These are phyloP conservation scores for Agrypnia vestita DNA, from an alignment of 1,140 invertebrate genomes.

Conservation along the genomic window DNA sequence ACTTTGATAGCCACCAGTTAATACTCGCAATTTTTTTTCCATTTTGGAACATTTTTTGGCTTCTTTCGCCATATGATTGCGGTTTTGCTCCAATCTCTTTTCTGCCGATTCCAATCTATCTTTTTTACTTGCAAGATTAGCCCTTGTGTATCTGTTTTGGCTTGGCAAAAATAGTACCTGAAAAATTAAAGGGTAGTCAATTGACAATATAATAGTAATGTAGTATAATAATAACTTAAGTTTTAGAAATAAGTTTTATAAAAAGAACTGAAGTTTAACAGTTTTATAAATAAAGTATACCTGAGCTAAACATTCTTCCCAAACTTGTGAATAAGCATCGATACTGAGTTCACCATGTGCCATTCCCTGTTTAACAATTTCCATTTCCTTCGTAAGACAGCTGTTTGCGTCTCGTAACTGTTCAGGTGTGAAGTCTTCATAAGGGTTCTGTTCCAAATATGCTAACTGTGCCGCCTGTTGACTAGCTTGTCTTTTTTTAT, in stretches of 20 bases:
- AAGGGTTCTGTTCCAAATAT: constrained; percentile 91
- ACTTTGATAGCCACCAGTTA: constrained; percentile 80
- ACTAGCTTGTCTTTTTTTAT: constrained; percentile 69
- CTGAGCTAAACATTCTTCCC: constrained; percentile 95
- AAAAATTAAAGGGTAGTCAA: constrained; percentile 18
- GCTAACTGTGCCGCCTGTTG: constrained; percentile 81
- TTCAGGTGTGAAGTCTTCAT: constrained; percentile 81
- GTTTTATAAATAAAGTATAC: constrained; percentile 64
- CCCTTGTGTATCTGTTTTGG: constrained; percentile 93
- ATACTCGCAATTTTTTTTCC: constrained; percentile 97
- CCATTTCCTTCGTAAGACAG: constrained; percentile 88
- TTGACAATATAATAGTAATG: no score
- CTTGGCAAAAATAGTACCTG: constrained; percentile 90
- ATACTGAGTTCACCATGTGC: constrained; percentile 93
- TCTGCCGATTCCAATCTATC: constrained; percentile 95
- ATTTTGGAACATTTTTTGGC: constrained; percentile 97
- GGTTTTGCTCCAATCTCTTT: constrained; percentile 93
- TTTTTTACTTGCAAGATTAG: constrained; percentile 95
- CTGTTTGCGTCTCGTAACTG: constrained; percentile 81
- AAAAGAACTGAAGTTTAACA: no score
- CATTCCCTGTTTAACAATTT: constrained; percentile 94
- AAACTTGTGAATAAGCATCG: constrained; percentile 95
- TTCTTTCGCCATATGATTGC: constrained; percentile 94
- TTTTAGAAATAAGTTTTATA: background rate
- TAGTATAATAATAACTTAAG: background rate